phyloP scores from a whole-genome alignment of 2,113 vertebrate species.

The Hippocampus comes region DNA sequence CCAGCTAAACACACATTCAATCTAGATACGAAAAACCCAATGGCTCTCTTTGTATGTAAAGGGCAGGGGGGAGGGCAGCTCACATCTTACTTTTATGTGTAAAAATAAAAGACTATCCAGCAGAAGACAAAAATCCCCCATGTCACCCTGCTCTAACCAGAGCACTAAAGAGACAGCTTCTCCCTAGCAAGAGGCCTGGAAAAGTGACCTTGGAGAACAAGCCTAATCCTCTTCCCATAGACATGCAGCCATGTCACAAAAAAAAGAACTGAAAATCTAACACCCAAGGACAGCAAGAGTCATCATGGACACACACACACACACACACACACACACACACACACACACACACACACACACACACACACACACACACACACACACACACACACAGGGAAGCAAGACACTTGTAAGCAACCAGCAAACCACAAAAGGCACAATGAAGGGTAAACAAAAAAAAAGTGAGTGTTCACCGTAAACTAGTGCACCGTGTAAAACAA shows the following conservation, averaged over 20 bases:
- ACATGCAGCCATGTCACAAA: constrained; percentile 42
- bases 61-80: not conserved
- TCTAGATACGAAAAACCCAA: constrained; percentile 3
- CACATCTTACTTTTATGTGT: constrained; percentile 21
- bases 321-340: constrained; percentile 7
- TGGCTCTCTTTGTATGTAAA: constrained; percentile 8
- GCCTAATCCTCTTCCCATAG: constrained; percentile 47
- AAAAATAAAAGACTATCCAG: constrained; percentile 34
- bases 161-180: constrained; percentile 56
- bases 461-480: constrained; percentile 12
- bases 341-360: constrained; percentile 7
- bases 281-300: constrained; percentile 26
- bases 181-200: constrained; percentile 48
- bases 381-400: constrained; percentile 9
- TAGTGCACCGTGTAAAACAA: constrained; percentile 8
- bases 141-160: constrained; percentile 43
- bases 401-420: constrained; percentile 34
- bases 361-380: constrained; percentile 7
- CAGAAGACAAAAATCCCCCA: constrained; percentile 12
- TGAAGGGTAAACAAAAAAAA: constrained; percentile 1
- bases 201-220: constrained; percentile 61
- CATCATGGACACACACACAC: constrained; percentile 16
- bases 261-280: constrained; percentile 28
- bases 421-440: constrained; percentile 30
- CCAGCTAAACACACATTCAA: constrained; percentile 11